Evolutionary conservation across 2,888 invertebrate species (phyloP), one percentile per base, ranked within the genome.

Genomic region (Pollenia griseotomentosa): DNA sequence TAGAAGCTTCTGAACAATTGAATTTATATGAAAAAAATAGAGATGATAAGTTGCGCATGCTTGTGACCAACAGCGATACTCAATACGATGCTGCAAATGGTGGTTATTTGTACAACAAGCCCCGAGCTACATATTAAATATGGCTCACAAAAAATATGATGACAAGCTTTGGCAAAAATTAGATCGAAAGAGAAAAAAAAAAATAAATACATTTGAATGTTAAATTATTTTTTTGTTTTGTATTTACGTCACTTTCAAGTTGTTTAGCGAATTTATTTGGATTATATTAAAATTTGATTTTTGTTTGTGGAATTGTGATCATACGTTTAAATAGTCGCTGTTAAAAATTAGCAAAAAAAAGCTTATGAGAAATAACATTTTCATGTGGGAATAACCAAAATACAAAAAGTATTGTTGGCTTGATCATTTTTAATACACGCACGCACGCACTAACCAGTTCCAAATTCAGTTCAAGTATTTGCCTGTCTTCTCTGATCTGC

Each of bases 51-150:
- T n/a, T 71, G 10, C 63, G 63, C 11, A 1, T 66, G 23, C 81
- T 51, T 10, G 16, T 66, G 10, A 42, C n/a, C 48, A 23, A 42
- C 5, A 71, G 48, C 11, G 87, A 73, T 8, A 84, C 87, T 10
- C 16, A 55, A 9, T 87, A 87, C 11, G 87, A 84, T 57, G 48
- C 19, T 57, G 11, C n/a, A 2, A 84, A 87, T 57, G 84, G 84
- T 44, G 87, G 87, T 0, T 87, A 87, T 23, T 55, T 87, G 61
- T 87, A 87, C 14, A 77, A 77, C 0, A 84, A 81, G 63, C 87
- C 87, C 46, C 55, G 8, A 40, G 42, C 73, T 23, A 71, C 16
- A 42, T 80, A 83, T 75, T 80, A 59, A 79, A 65, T 48, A 12
- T 55, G 44, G 40, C 40, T 61, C 42, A 7, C 12, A 48, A 14